phyloP scores from a whole-genome alignment of 2,797 vertebrate genomes.

The Allobates femoralis region DNA sequence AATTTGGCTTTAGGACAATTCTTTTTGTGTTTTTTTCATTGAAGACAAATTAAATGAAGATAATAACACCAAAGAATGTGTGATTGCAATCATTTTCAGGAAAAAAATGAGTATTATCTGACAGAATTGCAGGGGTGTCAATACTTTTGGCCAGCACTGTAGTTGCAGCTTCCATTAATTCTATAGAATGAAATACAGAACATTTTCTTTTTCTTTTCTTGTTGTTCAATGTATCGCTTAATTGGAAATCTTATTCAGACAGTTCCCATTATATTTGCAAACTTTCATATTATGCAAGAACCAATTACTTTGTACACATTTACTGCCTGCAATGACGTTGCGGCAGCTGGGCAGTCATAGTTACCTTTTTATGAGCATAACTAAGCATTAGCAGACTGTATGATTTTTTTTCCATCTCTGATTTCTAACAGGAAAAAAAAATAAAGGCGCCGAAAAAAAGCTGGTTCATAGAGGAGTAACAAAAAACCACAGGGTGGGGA shows the following conservation, averaged over 20 bases:
- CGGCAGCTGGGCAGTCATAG: not conserved
- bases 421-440: constrained; percentile 41
- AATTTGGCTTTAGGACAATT: no score
- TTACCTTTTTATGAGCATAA: constrained; percentile 48
- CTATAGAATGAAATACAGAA: not conserved
- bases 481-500: constrained; percentile 48
- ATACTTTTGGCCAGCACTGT: no score
- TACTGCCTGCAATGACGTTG: not conserved
- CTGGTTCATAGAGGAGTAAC: constrained; percentile 37
- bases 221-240: not conserved
- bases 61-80: no score
- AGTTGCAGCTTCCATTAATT: not conserved
- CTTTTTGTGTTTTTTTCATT: no score
- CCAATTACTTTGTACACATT: not conserved
- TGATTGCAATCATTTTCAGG: no score
- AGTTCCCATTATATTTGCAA: not conserved
- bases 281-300: not conserved
- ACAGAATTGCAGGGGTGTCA: no score
- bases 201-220: not conserved
- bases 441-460: constrained; percentile 42
- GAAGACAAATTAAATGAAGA: no score
- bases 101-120: no score
- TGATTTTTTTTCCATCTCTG: constrained; percentile 35
- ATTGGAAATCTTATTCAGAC: not conserved
- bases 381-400: constrained; percentile 45